Conservation (phyloP, 2,113 vertebrate genomes). For the Pyxicephalus adspersus region DNA sequence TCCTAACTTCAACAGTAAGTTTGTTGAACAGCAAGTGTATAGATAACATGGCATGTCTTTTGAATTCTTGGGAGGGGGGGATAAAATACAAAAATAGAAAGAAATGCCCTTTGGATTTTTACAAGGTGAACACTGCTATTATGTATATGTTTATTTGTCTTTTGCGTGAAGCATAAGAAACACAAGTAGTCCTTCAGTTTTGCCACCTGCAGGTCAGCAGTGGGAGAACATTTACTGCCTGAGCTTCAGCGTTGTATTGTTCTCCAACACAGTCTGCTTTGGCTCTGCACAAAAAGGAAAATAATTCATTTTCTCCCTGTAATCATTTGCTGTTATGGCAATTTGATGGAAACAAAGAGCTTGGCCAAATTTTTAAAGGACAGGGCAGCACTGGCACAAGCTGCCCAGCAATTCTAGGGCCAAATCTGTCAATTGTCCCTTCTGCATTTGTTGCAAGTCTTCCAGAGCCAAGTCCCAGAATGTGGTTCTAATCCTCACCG, state of each 20-base stretch:
- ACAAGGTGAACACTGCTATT: conserved; percentile 34
- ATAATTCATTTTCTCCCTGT: background rate
- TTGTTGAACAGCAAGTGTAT: conserved; percentile 5
- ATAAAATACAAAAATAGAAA: conserved; percentile 57
- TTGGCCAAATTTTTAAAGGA: background rate
- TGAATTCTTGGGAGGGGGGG: conserved; percentile 26
- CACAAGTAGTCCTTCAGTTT: background rate
- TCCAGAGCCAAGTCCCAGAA: background rate
- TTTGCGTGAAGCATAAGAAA: conserved; percentile 29
- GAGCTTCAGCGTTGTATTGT: background rate
- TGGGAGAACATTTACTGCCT: background rate
- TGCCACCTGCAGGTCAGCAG: background rate
- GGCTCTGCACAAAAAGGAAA: background rate
- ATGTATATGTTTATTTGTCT: conserved; percentile 6
- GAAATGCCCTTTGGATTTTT: conserved; percentile 56
- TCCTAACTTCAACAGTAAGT: background rate
- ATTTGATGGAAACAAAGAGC: background rate
- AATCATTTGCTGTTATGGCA: background rate
- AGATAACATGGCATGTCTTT: background rate
- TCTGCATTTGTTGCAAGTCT: background rate
- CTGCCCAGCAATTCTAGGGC: background rate
- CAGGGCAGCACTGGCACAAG: background rate
- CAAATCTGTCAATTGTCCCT: background rate
- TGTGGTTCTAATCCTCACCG: background rate
- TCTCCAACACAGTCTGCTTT: background rate